Base-by-base conservation (phyloP, 2,888 invertebrate species). In the Philereme vetulata region DNA sequence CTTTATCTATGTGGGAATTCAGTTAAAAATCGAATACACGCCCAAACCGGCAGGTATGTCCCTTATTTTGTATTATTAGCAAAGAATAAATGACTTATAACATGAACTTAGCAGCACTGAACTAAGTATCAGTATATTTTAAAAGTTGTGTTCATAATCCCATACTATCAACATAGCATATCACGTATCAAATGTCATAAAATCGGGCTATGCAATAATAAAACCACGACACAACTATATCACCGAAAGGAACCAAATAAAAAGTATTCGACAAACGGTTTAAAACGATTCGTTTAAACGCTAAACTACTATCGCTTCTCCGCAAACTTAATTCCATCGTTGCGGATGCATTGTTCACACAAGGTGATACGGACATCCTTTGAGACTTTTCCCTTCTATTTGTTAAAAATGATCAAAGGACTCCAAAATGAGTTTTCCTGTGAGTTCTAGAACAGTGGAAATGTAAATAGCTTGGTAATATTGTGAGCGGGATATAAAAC, bases 381-480 rank as follows among this genome's bases (percentile, higher is more conserved):
- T 64, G 58, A 55, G 42, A 56, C 55, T 53, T 60, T 51, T 56
- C 55, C 62, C 69, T 72, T 72, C 70, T 74, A 72, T 73, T 72
- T 72, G 71, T 67, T 67, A 65, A 66, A 70, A 74, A 71, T 76
- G 76, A 79, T 80, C 80, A 81, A 80, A 80, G 75, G 71, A 74
- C 64, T 67, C 72, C 68, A 74, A 78, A 81, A 81, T 78, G 80
- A 80, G 77, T 78, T 82, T 79, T 71, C 68, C 70, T 64, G 64
- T 66, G 57, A 66, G 62, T 67, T 62, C 57, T 55, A 40, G 32
- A 46, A 57, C 38, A 55, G 62, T 45, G 44, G 10, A 6, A 5
- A 9, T 2, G 9, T 38, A 42, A 43, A 51, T 42, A 32, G 54
- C 50, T 51, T 3, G 35, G 3, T 10, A 10, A 21, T 21, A 21